Conservation (phyloP, 2,797 vertebrate species). For the Onychomys torridus region DNA sequence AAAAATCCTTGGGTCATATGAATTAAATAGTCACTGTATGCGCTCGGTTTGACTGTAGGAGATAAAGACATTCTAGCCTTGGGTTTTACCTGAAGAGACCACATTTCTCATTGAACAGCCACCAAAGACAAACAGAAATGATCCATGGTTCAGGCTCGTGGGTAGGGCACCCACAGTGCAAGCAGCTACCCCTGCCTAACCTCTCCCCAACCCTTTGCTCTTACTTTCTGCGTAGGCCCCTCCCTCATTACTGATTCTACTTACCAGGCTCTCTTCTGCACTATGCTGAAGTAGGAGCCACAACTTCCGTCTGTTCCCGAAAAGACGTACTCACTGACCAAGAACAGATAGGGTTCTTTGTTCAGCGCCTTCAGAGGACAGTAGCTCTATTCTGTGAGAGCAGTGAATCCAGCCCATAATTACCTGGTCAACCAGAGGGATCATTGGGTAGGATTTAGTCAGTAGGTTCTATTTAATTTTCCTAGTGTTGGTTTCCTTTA, state of each 20-base stretch:
- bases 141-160: neutral
- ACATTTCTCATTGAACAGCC: neutral
- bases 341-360: neutral
- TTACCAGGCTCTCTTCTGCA: neutral
- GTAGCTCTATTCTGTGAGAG: neutral
- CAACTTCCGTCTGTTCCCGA: neutral
- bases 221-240: neutral
- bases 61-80: neutral
- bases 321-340: neutral
- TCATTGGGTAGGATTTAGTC: too few relatives aligned
- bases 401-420: neutral
- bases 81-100: neutral
- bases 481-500: neutral
- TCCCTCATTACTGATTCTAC: neutral
- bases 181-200: fast-evolving
- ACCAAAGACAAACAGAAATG: neutral
- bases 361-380: neutral
- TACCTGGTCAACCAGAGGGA: neutral
- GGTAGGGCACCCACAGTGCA: fast-evolving
- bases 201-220: neutral
- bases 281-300: neutral
- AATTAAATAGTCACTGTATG: neutral
- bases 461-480: neutral
- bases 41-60: neutral
- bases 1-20: neutral